phyloP scores from a whole-genome alignment of 2,888 invertebrate species.

The Drosophila mayaguana region DNA sequence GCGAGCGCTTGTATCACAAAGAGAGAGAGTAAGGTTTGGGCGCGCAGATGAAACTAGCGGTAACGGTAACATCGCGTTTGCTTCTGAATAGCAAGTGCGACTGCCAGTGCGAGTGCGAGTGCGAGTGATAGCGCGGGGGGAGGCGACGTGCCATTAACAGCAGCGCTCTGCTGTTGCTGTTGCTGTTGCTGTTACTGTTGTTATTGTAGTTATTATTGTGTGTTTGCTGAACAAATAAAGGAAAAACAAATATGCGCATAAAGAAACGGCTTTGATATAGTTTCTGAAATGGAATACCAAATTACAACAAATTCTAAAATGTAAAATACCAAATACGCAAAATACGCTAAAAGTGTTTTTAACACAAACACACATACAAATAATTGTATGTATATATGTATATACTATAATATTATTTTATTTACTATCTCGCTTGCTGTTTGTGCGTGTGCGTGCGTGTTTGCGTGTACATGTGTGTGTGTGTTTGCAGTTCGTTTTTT shows the following conservation, averaged over 20 bases:
- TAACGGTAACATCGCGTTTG: constrained; percentile 51
- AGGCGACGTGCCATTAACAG: constrained; percentile 39
- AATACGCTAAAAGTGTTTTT: constrained; percentile 25
- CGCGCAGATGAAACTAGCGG: constrained; percentile 60
- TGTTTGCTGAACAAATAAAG: constrained; percentile 67
- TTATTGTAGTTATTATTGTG: constrained; percentile 43
- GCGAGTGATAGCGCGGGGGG: constrained; percentile 7
- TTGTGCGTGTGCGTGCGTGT: constrained; percentile 1
- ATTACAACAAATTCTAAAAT: constrained; percentile 46
- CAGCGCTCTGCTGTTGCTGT: constrained; percentile 24
- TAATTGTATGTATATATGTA: not conserved
- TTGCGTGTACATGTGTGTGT: not conserved
- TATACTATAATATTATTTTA: constrained; percentile 11
- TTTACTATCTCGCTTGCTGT: not conserved
- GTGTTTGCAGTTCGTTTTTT: constrained; percentile 52
- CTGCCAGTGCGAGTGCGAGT: constrained; percentile 14
- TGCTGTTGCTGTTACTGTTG: constrained; percentile 39
- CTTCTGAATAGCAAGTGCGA: constrained; percentile 46
- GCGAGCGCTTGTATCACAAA: constrained; percentile 64
- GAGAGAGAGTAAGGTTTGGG: constrained; percentile 39
- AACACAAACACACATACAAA: not conserved
- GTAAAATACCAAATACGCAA: constrained; percentile 43
- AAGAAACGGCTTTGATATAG: constrained; percentile 38
- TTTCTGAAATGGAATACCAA: constrained; percentile 36
- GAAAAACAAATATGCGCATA: constrained; percentile 44